A percentile compares a stretch with the other conserved stretches of the same genome.
These are phyloP conservation scores for Glyptemys insculpta DNA, from an alignment of 2,797 vertebrate species.

Conservation along the genomic window DNA sequence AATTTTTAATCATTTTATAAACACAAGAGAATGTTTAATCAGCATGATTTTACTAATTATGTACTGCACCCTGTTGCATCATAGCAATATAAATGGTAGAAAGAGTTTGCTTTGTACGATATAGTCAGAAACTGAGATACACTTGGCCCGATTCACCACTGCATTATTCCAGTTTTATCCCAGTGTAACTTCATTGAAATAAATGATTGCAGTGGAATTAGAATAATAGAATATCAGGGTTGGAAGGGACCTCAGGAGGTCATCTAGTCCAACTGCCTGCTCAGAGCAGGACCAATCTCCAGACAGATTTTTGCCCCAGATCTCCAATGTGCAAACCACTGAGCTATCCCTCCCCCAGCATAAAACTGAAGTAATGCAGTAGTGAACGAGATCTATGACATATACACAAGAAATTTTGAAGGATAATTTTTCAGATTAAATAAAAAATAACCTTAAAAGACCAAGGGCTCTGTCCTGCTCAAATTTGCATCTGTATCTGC, in stretches of 20 bases:
- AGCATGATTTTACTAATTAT: conserved; percentile 52
- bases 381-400: background rate
- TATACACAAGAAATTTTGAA: background rate
- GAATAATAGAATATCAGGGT: too few species aligned
- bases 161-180: background rate
- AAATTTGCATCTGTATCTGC: background rate
- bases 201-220: background rate
- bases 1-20: conserved; percentile 61
- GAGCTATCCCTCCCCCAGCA: background rate
- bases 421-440: background rate
- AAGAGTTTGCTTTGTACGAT: conserved; percentile 21
- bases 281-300: too few species aligned
- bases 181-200: background rate
- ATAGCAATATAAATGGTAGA: conserved; percentile 36
- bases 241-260: too few species aligned
- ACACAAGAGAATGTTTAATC: conserved; percentile 50
- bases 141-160: background rate
- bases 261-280: too few species aligned
- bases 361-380: background rate
- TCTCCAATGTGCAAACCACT: too few species aligned
- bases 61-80: conserved; percentile 48
- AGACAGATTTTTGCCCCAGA: too few species aligned
- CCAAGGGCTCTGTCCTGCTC: background rate
- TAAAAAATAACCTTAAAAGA: background rate
- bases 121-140: background rate